phyloP scores from a whole-genome alignment of 2,797 vertebrate genomes.

The Rhinatrema bivittatum region DNA sequence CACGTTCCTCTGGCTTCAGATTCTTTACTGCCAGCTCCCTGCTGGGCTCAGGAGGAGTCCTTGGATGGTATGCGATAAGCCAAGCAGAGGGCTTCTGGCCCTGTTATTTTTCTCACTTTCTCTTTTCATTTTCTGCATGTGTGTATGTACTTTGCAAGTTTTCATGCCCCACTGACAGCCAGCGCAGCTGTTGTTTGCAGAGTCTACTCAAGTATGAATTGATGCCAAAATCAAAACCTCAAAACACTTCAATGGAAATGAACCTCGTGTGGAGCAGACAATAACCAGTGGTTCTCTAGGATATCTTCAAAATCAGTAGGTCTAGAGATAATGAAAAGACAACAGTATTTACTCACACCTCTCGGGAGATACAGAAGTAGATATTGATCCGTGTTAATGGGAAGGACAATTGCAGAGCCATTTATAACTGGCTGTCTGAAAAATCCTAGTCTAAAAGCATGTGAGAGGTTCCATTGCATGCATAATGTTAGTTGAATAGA shows the following conservation, averaged over 20 bases:
- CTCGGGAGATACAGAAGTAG: no score
- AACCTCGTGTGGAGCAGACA: no score
- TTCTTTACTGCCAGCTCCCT: constrained; percentile 69
- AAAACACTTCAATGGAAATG: neutral
- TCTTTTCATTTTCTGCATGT: constrained; percentile 11
- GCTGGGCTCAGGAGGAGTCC: constrained; percentile 62
- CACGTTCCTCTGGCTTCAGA: constrained; percentile 55
- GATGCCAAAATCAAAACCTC: constrained; percentile 6
- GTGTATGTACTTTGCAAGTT: constrained; percentile 17
- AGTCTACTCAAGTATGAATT: constrained; percentile 11
- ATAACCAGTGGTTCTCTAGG: no score
- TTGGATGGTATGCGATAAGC: constrained; percentile 53
- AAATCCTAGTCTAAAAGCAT: no score
- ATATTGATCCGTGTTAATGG: no score
- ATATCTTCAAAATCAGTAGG: no score
- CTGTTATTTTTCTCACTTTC: constrained; percentile 14
- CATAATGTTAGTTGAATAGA: no score
- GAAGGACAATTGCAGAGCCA: no score
- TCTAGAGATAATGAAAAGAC: no score
- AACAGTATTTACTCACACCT: no score
- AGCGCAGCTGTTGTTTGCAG: constrained; percentile 36
- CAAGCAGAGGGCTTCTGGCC: constrained; percentile 32
- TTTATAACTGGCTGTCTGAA: no score
- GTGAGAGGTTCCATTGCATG: no score
- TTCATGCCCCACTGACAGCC: constrained; percentile 30